A percentile compares a stretch with the other conserved stretches of the same genome.
Evolutionary conservation across 2,888 invertebrate genomes (phyloP).

Genomic region (Lasioglossum vierecki): DNA sequence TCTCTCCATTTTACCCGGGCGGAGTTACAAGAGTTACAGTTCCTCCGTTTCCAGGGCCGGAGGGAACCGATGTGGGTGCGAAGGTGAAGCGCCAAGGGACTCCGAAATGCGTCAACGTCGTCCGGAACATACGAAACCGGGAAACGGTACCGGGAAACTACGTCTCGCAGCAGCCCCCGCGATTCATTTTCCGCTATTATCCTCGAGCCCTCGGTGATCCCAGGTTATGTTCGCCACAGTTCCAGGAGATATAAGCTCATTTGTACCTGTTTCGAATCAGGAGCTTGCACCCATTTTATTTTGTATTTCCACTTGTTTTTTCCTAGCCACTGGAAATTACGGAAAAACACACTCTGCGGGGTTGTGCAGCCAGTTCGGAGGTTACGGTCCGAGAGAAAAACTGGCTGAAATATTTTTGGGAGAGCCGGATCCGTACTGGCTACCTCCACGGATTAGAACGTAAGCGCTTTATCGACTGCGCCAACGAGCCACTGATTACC

Average conservation of each 20-base stretch:
- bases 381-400: not conserved
- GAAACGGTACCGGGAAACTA: conserved; percentile 22
- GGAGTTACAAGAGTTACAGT: conserved; percentile 53
- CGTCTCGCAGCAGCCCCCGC: conserved; percentile 1
- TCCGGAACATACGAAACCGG: conserved; percentile 4
- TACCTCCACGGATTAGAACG: not conserved
- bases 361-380: not conserved
- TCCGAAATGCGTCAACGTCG: conserved; percentile 32
- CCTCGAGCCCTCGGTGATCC: conserved; percentile 1
- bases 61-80: not conserved
- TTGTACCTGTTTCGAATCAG: not conserved
- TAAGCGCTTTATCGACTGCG: conserved; percentile 12
- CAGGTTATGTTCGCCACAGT: conserved; percentile 8
- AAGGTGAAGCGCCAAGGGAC: conserved; percentile 36
- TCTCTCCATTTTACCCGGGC: conserved; percentile 35
- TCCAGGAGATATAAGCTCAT: not conserved
- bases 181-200: conserved; percentile 25
- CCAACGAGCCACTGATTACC: conserved; percentile 23
- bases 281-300: not conserved
- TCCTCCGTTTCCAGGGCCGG: conserved; percentile 52
- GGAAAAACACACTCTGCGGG: not conserved
- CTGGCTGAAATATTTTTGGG: not conserved
- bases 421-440: not conserved
- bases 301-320: not conserved
- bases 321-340: not conserved